Evolutionary conservation across 1,140 invertebrate genomes (phyloP).

Genomic region (Meteorus sp.): DNA sequence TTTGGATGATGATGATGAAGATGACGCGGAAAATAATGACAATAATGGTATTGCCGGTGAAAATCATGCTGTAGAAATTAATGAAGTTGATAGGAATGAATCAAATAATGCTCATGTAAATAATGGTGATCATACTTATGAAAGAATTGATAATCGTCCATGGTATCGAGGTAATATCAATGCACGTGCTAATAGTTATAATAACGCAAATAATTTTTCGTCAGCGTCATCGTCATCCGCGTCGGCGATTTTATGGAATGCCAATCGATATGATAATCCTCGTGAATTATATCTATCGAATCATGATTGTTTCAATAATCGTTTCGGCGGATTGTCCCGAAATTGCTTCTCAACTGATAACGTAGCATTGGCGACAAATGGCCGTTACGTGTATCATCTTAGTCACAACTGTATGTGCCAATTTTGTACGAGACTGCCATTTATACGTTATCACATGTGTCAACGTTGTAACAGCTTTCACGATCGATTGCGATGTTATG

Average conservation of each 20-base stretch:
- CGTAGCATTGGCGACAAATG: constrained; percentile 44
- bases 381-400: constrained; percentile 41
- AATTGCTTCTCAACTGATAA: constrained; percentile 56
- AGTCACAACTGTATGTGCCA: constrained; percentile 44
- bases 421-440: constrained; percentile 37
- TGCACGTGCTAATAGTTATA: constrained; percentile 31
- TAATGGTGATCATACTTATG: constrained; percentile 46
- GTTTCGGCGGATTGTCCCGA: constrained; percentile 35
- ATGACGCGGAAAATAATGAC: constrained; percentile 22
- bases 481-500: constrained; percentile 40
- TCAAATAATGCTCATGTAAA: constrained; percentile 29
- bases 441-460: constrained; percentile 36
- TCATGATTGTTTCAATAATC: constrained; percentile 45
- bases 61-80: constrained; percentile 6
- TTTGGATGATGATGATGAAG: constrained; percentile 48
- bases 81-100: constrained; percentile 17
- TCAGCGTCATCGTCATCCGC: constrained; percentile 31
- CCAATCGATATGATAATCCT: constrained; percentile 43
- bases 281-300: constrained; percentile 42
- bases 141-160: constrained; percentile 44
- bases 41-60: not conserved
- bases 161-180: constrained; percentile 33
- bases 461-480: constrained; percentile 47
- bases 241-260: constrained; percentile 36
- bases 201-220: constrained; percentile 27